Base-by-base conservation (phyloP, 2,797 vertebrate genomes). In the Chelon auratus region DNA sequence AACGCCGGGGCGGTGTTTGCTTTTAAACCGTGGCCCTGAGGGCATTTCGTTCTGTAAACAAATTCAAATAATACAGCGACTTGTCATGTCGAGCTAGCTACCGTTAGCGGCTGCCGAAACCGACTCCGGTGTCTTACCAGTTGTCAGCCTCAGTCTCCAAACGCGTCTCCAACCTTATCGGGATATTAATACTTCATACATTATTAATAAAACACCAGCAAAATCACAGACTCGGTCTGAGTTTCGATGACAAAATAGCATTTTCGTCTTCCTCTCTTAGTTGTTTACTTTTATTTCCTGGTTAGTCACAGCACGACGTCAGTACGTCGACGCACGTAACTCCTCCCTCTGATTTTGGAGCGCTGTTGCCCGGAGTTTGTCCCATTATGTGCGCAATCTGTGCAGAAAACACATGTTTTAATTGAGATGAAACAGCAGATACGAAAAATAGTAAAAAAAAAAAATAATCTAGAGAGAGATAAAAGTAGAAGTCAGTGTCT, bases 251-350 rank as follows among this genome's bases (percentile, higher is more conserved):
- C 65, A 61, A 63, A 68, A 68, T 45, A 69, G 8, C 82, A 74
- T 75, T 71, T 80, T 72, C 48, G 22, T 74, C 15, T 18, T 33
- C 45, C 72, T 70, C 1, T 61, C 10, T 75, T 57, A 26, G 24
- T 85, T 92, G 91, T 93, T 93, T 93, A 92, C 90, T 75, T 92
- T 91, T 82, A 77, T 65, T 92, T 93, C 93, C 93, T 62, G 77
- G 42, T 83, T 80, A 39, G 75, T 66, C 63, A 80, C 51, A 22
- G 20, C 12, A 1, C 0, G 0, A 77, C 91, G 87, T 89, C 78
- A 80, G 0, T 42, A 6, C 78, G 56, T 74, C 58, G 24, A 26
- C 24, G 24, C 24, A 50, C 2, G 36, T 52, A 52, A 51, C 68
- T 5, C 60, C 65, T 22, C 63, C 77, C 26, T 0, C 0, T 9